phyloP scores from a whole-genome alignment of 2,113 vertebrate genomes.

The Agelaius tricolor region DNA sequence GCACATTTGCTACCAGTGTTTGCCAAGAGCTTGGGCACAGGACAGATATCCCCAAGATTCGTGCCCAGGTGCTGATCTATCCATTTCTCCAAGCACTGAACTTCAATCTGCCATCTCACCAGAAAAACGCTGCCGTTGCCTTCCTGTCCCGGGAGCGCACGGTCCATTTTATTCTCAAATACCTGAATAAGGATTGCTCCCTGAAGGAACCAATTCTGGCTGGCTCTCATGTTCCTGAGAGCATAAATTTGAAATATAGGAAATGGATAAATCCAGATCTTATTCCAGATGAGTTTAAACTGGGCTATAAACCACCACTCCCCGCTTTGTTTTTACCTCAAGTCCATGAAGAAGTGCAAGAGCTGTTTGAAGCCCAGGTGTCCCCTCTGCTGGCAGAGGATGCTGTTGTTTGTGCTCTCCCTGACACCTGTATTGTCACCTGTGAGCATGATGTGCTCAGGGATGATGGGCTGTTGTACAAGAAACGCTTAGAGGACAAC shows the following conservation, averaged over 20 bases:
- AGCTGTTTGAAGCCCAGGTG: background rate
- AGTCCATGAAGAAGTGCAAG: background rate
- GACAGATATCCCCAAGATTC: background rate
- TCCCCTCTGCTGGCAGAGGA: constrained; percentile 23
- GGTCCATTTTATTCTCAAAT: background rate
- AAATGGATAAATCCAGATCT: constrained; percentile 31
- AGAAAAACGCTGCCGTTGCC: background rate
- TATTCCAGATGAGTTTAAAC: background rate
- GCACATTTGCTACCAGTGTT: background rate
- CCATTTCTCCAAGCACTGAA: background rate
- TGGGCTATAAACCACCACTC: background rate
- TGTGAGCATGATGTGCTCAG: constrained; percentile 8
- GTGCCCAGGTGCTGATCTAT: constrained; percentile 31
- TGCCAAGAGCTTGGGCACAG: background rate
- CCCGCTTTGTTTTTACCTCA: background rate
- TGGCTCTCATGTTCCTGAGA: background rate
- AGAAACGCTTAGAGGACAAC: constrained; percentile 34
- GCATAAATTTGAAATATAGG: background rate
- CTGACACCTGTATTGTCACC: constrained; percentile 21
- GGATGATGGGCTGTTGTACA: constrained; percentile 1
- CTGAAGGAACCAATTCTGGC: background rate
- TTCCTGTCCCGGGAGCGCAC: background rate
- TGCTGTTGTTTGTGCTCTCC: background rate
- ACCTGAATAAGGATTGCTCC: background rate
- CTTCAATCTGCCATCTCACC: constrained; percentile 37